A percentile compares a stretch with the other conserved stretches of the same genome.
Evolutionary conservation across 2,113 vertebrate species (phyloP).

Genomic region (Scortum barcoo): DNA sequence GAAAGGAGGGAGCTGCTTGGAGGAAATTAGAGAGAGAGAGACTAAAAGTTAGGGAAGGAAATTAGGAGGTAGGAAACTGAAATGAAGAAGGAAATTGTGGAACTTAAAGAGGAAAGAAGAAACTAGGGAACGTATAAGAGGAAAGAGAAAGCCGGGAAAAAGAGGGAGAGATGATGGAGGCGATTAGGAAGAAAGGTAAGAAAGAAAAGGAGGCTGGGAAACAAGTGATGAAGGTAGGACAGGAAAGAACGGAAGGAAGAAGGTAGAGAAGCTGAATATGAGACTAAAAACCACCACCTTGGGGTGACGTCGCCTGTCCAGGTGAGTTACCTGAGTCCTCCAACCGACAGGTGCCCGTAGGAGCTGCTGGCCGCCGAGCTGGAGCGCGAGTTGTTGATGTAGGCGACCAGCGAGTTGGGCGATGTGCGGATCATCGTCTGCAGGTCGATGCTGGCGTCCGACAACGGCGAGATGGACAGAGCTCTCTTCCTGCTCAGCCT

Average conservation of each 20-base stretch:
- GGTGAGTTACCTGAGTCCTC: conserved; percentile 89
- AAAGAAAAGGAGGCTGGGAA: not conserved
- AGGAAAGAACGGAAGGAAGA: no score
- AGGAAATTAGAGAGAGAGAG: no score
- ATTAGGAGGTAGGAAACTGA: no score
- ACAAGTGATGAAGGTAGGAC: no score
- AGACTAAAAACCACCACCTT: no score
- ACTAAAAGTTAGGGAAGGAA: not conserved
- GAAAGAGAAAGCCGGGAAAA: no score
- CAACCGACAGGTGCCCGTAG: conserved; percentile 93
- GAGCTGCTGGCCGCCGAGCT: conserved; percentile 92
- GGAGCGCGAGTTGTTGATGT: conserved; percentile 95
- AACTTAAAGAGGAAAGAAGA: not conserved
- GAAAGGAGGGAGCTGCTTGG: not conserved
- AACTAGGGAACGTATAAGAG: not conserved
- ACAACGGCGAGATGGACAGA: conserved; percentile 92
- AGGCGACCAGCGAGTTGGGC: conserved; percentile 93
- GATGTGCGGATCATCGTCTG: conserved; percentile 96
- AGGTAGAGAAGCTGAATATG: no score
- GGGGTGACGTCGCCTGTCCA: not conserved
- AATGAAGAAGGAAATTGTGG: not conserved
- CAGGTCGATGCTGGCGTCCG: conserved; percentile 94
- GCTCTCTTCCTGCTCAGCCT: conserved; percentile 91
- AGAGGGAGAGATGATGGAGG: not conserved
- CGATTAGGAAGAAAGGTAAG: no score